phyloP scores from a whole-genome alignment of 2,113 vertebrate genomes.

The Macrotus californicus region DNA sequence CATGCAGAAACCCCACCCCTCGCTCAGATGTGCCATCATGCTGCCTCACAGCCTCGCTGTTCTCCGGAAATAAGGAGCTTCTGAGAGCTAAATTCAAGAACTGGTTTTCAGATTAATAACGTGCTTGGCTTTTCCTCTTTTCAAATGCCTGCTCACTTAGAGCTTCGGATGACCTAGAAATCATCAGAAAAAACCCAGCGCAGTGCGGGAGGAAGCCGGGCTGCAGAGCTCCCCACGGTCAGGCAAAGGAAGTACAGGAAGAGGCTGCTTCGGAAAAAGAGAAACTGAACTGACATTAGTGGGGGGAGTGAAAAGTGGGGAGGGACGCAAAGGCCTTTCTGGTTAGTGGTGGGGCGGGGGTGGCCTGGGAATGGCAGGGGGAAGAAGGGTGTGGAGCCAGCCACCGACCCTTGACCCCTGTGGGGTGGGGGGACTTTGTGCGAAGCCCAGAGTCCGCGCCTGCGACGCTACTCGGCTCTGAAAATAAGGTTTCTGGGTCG shows the following conservation, averaged over 20 bases:
- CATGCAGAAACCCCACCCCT: rapidly evolving
- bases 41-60: background rate
- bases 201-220: background rate
- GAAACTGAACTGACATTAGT: background rate
- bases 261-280: background rate
- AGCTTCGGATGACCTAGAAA: background rate
- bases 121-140: background rate
- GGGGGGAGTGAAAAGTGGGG: rapidly evolving
- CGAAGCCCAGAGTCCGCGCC: rapidly evolving
- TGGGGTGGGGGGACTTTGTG: rapidly evolving
- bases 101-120: background rate
- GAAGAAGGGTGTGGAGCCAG: rapidly evolving
- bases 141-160: background rate
- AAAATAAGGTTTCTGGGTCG: background rate
- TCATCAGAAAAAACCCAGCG: background rate
- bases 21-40: rapidly evolving
- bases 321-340: too few relatives aligned
- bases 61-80: background rate
- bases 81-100: background rate
- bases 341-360: background rate
- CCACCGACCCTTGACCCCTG: rapidly evolving
- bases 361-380: rapidly evolving
- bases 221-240: background rate
- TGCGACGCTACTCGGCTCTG: background rate
- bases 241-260: rapidly evolving